phyloP scores from a whole-genome alignment of 1,140 invertebrate genomes.

The Drosophila nebulosa region DNA sequence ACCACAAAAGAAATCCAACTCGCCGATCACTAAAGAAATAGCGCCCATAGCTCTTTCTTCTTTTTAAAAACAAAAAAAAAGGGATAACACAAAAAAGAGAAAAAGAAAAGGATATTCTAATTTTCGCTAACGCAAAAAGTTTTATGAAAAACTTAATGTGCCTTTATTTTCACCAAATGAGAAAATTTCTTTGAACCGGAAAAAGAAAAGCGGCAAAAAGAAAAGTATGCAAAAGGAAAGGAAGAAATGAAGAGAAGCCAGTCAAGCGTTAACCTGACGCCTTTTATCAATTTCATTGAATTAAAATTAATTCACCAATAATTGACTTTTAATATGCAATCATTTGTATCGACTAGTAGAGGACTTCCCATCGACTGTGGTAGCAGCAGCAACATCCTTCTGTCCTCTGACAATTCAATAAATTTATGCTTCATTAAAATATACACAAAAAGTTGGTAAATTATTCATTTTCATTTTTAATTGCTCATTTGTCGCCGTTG shows the following conservation, averaged over 20 bases:
- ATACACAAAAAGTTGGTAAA: not conserved
- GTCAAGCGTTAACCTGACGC: conserved; percentile 48
- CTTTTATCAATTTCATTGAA: conserved; percentile 71
- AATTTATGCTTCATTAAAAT: conserved; percentile 46
- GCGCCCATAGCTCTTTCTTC: not conserved
- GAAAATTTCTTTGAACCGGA: not conserved
- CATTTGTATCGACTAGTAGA: conserved; percentile 51
- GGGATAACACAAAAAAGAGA: too few relatives aligned
- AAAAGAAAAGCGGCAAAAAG: not conserved
- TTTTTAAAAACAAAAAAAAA: not conserved
- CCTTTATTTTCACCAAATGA: not conserved
- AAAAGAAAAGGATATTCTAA: conserved; percentile 33
- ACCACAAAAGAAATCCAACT: conserved; percentile 21
- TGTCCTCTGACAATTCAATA: not conserved
- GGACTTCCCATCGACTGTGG: conserved; percentile 4
- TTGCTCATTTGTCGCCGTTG: conserved; percentile 51
- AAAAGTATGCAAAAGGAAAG: not conserved
- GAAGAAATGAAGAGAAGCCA: conserved; percentile 23
- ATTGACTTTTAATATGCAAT: conserved; percentile 76
- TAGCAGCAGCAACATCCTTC: conserved; percentile 2
- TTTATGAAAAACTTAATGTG: conserved; percentile 54
- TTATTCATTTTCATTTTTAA: conserved; percentile 30
- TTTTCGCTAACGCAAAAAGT: conserved; percentile 48
- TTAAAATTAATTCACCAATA: conserved; percentile 71
- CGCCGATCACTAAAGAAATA: conserved; percentile 45